These are phyloP conservation scores for Myiotriccus ornatus DNA, from an alignment of 2,797 vertebrate genomes.

Conservation along the genomic window DNA sequence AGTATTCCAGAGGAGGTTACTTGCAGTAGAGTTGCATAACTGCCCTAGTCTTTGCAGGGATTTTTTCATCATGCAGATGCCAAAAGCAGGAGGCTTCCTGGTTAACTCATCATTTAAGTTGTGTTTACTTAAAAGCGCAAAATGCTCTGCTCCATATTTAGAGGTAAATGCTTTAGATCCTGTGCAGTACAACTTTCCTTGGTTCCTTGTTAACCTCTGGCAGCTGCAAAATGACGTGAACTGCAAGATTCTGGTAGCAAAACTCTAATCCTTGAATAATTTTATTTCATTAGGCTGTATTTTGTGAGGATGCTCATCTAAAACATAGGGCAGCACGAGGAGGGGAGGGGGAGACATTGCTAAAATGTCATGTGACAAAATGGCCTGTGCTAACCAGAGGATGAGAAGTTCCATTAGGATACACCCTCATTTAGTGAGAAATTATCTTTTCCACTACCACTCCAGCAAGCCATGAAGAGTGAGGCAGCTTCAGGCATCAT, in stretches of 20 bases:
- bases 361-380: background rate
- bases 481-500: background rate
- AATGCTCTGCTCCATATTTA: background rate
- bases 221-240: background rate
- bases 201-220: background rate
- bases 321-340: background rate
- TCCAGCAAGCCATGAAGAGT: background rate
- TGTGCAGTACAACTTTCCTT: background rate
- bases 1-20: constrained; percentile 84
- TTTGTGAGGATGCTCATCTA: background rate
- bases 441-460: background rate
- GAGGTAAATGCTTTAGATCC: background rate
- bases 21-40: constrained; percentile 89
- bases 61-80: constrained; percentile 54
- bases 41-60: constrained; percentile 78
- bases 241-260: background rate
- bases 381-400: background rate
- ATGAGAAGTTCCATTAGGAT: background rate
- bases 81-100: constrained; percentile 23
- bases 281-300: background rate
- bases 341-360: background rate
- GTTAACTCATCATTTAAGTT: constrained; percentile 34
- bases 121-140: background rate
- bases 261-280: background rate
- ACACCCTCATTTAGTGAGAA: background rate